phyloP scores from a whole-genome alignment of 2,113 vertebrate species.

The Engystomops pustulosus region DNA sequence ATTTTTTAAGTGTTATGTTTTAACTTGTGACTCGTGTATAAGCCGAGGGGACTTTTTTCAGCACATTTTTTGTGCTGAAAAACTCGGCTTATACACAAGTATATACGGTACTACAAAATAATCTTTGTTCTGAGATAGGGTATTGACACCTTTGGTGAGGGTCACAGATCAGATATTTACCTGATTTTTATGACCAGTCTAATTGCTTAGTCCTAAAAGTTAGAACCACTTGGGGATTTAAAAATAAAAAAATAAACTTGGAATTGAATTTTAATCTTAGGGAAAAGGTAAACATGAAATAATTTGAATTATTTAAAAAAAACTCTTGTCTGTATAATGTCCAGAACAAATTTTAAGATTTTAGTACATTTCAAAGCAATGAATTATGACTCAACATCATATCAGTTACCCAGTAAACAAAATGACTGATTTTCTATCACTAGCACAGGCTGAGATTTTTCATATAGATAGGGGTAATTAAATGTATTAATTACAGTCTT shows the following conservation, averaged over 20 bases:
- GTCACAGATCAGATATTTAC: too few relatives aligned
- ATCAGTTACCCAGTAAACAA: conserved; percentile 55
- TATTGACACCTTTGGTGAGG: too few relatives aligned
- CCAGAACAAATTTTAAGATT: neutral
- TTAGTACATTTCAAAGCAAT: conserved; percentile 46
- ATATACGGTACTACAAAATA: too few relatives aligned
- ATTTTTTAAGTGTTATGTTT: too few relatives aligned
- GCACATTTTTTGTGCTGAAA: too few relatives aligned
- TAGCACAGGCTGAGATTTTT: conserved; percentile 57
- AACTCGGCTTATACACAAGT: too few relatives aligned
- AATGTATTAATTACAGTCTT: conserved; percentile 63
- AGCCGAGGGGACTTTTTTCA: too few relatives aligned
- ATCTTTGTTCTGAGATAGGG: too few relatives aligned
- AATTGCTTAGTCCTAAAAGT: too few relatives aligned
- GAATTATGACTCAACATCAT: conserved; percentile 50
- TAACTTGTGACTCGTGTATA: too few relatives aligned
- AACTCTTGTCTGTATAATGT: neutral
- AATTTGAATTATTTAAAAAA: neutral
- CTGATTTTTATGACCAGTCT: too few relatives aligned
- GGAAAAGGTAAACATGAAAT: neutral
- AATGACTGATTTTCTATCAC: conserved; percentile 61
- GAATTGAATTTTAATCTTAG: neutral
- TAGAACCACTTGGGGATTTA: too few relatives aligned
- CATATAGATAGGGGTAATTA: conserved; percentile 62
- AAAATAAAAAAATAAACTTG: neutral